Conservation (phyloP, 2,888 invertebrate genomes). For the Tachystola acroxantha region DNA sequence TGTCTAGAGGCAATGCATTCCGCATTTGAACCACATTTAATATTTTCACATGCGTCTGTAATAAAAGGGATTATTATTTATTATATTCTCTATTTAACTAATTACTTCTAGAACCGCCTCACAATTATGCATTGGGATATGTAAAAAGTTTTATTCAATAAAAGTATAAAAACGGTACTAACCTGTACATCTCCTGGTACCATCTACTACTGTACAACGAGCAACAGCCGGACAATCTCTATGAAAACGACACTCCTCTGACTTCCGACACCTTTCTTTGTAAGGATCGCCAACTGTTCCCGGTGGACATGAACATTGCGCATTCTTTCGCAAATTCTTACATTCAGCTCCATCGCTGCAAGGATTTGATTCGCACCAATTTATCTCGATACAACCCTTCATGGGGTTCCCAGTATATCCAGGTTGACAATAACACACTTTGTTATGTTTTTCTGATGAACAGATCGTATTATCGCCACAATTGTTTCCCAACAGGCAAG, state of each 20-base stretch:
- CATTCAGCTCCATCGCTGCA: conserved; percentile 90
- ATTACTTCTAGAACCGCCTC: too few species aligned
- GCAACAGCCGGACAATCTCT: conserved; percentile 90
- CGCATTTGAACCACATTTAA: conserved; percentile 89
- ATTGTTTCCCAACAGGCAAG: conserved; percentile 88
- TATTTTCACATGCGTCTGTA: conserved; percentile 86
- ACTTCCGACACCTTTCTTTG: conserved; percentile 87
- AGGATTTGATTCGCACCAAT: conserved; percentile 87
- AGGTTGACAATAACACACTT: conserved; percentile 88
- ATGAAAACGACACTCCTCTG: conserved; percentile 89
- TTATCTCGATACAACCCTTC: conserved; percentile 83
- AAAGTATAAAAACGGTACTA: too few species aligned
- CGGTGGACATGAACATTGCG: conserved; percentile 86
- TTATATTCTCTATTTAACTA: too few species aligned
- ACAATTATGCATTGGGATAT: too few species aligned
- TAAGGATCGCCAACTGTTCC: conserved; percentile 92
- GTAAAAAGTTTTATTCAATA: too few species aligned
- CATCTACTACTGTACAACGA: conserved; percentile 84
- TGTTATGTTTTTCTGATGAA: conserved; percentile 88
- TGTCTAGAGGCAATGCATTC: conserved; percentile 89
- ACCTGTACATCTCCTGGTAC: conserved; percentile 88
- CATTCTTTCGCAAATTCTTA: conserved; percentile 87
- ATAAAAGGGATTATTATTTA: too few species aligned
- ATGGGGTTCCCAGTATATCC: conserved; percentile 90
- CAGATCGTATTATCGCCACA: conserved; percentile 92